Conservation (phyloP, 2,888 invertebrate species). For the Drosophila atripex region DNA sequence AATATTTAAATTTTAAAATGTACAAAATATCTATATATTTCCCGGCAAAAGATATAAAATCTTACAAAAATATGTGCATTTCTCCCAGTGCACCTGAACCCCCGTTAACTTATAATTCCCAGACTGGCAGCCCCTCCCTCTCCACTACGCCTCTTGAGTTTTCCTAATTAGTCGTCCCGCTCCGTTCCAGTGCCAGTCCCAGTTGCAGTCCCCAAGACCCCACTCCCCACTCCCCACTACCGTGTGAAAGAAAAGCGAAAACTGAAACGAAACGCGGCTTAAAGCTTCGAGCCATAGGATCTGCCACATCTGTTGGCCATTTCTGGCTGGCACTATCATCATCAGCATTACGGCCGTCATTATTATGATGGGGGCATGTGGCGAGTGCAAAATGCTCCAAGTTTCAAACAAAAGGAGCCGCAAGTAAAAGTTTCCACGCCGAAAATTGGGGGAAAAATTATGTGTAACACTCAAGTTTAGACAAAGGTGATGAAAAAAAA, state of each 20-base stretch:
- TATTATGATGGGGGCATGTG: constrained; percentile 36
- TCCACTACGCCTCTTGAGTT: constrained; percentile 10
- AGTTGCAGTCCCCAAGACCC: too few species aligned
- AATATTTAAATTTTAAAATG: too few species aligned
- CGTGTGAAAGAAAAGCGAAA: constrained; percentile 75
- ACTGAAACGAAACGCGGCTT: constrained; percentile 53
- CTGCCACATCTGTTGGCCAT: constrained; percentile 3
- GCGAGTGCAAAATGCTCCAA: constrained; percentile 56
- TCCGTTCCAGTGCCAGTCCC: not conserved
- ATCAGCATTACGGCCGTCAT: not conserved
- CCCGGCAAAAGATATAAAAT: too few species aligned
- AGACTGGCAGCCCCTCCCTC: not conserved
- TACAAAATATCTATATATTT: too few species aligned
- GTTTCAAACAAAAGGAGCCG: constrained; percentile 27
- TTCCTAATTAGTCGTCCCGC: constrained; percentile 70
- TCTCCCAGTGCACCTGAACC: constrained; percentile 4
- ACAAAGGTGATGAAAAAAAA: not conserved
- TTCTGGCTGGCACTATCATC: constrained; percentile 11
- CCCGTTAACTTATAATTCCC: constrained; percentile 21
- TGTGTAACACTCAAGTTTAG: not conserved
- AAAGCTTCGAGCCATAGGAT: constrained; percentile 6
- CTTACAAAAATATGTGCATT: not conserved
- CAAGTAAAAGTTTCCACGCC: constrained; percentile 53
- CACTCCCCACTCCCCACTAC: not conserved
- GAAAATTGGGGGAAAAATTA: constrained; percentile 26